Evolutionary conservation across 2,888 invertebrate genomes (phyloP).

Genomic region (Antheraea yamamai): DNA sequence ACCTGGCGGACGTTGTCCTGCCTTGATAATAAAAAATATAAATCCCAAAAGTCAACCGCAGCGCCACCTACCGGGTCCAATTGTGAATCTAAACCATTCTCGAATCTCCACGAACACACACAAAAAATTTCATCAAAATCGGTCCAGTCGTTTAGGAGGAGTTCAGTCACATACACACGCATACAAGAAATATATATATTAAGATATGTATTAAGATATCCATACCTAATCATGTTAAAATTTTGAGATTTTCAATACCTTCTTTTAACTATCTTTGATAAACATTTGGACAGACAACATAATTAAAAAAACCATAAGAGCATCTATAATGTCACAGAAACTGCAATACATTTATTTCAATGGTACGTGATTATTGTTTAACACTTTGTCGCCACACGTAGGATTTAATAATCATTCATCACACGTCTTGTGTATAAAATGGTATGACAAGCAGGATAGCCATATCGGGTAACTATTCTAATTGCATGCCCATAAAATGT

Average conservation of each 20-base stretch:
- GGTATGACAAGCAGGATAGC: constrained; percentile 56
- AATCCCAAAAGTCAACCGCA: too few species aligned
- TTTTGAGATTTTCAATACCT: not conserved
- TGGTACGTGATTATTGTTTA: constrained; percentile 53
- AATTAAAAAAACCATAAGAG: not conserved
- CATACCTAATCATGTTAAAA: too few species aligned
- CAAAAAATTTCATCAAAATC: too few species aligned
- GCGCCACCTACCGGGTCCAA: too few species aligned
- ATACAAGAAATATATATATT: too few species aligned
- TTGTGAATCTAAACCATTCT: too few species aligned
- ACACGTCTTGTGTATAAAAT: constrained; percentile 53
- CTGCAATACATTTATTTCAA: constrained; percentile 39
- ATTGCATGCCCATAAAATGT: constrained; percentile 25
- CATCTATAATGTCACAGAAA: not conserved
- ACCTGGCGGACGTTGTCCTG: too few species aligned
- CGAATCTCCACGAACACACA: too few species aligned
- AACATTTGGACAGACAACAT: not conserved
- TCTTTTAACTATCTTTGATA: not conserved
- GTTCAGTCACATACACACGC: too few species aligned
- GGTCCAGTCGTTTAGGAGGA: too few species aligned
- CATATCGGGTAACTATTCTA: constrained; percentile 40
- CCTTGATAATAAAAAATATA: too few species aligned
- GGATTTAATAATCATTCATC: constrained; percentile 45
- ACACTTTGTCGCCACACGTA: constrained; percentile 28
- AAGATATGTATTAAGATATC: too few species aligned